Evolutionary conservation across 2,888 invertebrate species (phyloP), one percentile per base, ranked within the genome.

Genomic region (Drosophila atripex): DNA sequence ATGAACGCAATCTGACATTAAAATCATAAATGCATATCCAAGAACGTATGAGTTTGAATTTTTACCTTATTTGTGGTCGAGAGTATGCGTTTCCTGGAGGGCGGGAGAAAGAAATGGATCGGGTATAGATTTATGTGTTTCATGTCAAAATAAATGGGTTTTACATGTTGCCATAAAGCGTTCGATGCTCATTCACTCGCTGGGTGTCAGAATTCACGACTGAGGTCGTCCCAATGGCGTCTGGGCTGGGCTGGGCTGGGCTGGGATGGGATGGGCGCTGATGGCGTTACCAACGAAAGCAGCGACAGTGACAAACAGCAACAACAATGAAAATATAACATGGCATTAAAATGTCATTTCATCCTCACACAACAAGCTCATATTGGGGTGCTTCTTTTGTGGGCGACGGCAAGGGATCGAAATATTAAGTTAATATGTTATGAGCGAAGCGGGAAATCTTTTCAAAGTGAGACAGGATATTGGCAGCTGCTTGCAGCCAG

Each of bases 91-190:
- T 49, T 63, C 39, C 43, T 45, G 46, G 9, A 12, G 8, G 45
- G n/a, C 23, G 30, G 43, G 50, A 58, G 65, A 75, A 75, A 64
- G 68, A 70, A 86, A 84, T 84, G 84, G 80, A 83, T 83, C 86
- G 88, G 80, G 84, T 88, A 83, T 86, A 80, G 86, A 80, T 86
- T 86, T 88, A 80, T 83, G 77, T 70, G 72, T 70, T 74, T 70
- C 86, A 83, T 86, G 80, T 86, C 86, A 76, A 88, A 84, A 83
- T 86, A 88, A 84, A 84, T 84, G 84, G 88, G 86, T 86, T 88
- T 84, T 86, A 80, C 78, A 84, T 84, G 83, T 88, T 86, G 71
- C 71, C 72, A 66, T 61, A 64, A 72, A 41, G 59, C 43, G 71
- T 71, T 71, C 49, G 46, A 43, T 46, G 63, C 50, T 53, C 35